A percentile compares a stretch with the other conserved stretches of the same genome.
These are phyloP conservation scores for Eristalis arbustorum DNA, from an alignment of 2,888 invertebrate genomes.

Conservation along the genomic window DNA sequence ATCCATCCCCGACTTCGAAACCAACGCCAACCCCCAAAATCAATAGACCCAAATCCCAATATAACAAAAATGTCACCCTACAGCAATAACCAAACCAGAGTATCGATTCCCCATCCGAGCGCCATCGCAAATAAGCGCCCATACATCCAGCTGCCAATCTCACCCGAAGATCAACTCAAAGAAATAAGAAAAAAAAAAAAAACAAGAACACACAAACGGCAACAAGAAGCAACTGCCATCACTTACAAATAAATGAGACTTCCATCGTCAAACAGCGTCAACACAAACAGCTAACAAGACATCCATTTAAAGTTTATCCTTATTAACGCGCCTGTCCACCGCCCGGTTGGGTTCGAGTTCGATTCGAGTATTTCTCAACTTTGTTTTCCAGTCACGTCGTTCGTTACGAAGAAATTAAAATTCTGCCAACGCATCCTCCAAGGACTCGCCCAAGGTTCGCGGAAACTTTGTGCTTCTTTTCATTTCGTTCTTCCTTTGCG, in stretches of 20 bases:
- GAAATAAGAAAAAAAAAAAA: background rate
- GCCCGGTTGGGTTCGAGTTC: constrained; percentile 3
- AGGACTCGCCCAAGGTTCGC: background rate
- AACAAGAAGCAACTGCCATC: background rate
- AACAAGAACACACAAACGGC: background rate
- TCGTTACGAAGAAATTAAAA: constrained; percentile 68
- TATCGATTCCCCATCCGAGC: no score
- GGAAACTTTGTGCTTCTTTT: background rate
- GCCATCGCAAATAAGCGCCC: background rate
- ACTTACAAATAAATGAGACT: constrained; percentile 45
- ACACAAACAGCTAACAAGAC: constrained; percentile 62
- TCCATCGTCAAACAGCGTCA: constrained; percentile 28
- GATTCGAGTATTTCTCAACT: constrained; percentile 55
- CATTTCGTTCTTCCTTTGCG: background rate
- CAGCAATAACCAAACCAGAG: no score
- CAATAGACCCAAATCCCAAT: no score
- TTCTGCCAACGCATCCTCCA: constrained; percentile 52
- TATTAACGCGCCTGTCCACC: constrained; percentile 54
- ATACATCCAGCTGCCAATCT: background rate
- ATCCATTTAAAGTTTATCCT: constrained; percentile 67
- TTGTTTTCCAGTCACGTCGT: constrained; percentile 64
- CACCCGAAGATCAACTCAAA: background rate
- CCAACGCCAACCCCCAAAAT: no score
- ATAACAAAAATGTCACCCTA: no score
- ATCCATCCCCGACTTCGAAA: no score